Evolutionary conservation across 1,140 invertebrate genomes (phyloP), one percentile per base, ranked within the genome.

Genomic region (Drosophila repleta): DNA sequence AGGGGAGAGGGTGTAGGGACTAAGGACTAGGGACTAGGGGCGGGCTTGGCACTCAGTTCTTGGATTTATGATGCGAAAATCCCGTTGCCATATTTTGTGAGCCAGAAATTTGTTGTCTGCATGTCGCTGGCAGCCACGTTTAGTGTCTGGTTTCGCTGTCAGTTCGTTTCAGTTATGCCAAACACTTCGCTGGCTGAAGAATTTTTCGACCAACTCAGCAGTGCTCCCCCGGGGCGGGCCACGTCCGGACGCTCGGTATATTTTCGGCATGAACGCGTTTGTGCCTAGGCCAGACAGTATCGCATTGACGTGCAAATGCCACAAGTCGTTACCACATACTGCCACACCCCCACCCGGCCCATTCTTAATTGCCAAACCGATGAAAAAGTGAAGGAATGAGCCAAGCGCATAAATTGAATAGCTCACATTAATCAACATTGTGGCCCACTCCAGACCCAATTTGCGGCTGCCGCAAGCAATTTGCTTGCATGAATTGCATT

Each of bases 1-100:
- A 29, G 53, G 2, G 46, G 46, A 29, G 24, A 21, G 39, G 13
- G 24, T 7, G 13, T 13, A 32, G 18, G 24, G 43, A 58, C 24
- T 24, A 24, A 35, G 37, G 35, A 17, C 39, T 1, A 8, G 76
- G 18, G 0, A 21, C 4, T 4, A 13, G 13, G 18, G 10, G 1
- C 3, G 29, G 29, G 10, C 10, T 11, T n/a, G 21, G 32, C 35
- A 45, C 39, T 55, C 45, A 65, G 21, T 11, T 32, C 53, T 29
- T 69, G 75, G 62, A 82, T 83, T 82, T 83, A 83, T 82, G 79
- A 61, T 80, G 67, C 67, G 71, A 72, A 80, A 80, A 81, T 75
- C 67, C 62, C 73, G 62, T 52, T 62, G 46, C 62, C 39, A 70
- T 49, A 49, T 70, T 70, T 62, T 37, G 49, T 48, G 63, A 62